Percentiles rank a stretch among this genome's conserved stretches.
These are phyloP conservation scores for Venusia cambrica DNA, from an alignment of 2,888 invertebrate species.

Conservation along the genomic window DNA sequence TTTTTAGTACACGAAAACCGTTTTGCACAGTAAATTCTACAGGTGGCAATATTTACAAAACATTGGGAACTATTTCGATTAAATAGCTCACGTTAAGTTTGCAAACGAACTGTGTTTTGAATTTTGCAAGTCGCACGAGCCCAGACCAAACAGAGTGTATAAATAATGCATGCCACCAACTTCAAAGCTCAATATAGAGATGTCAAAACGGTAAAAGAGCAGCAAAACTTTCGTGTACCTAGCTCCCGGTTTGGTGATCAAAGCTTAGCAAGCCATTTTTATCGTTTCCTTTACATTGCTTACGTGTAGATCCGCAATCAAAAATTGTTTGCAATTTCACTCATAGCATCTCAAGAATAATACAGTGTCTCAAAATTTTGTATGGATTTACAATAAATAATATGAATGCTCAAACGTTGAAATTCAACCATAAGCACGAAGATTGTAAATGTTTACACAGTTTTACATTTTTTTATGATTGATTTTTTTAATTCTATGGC, in stretches of 20 bases:
- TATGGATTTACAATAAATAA: no score
- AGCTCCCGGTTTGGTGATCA: constrained; percentile 46
- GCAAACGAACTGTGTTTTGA: constrained; percentile 23
- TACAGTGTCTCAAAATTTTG: no score
- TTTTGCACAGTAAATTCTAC: no score
- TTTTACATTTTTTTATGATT: no score
- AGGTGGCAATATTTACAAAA: no score
- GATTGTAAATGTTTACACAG: no score
- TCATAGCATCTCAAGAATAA: no score
- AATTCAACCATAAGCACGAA: no score
- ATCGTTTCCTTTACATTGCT: constrained; percentile 20
- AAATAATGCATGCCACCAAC: constrained; percentile 45
- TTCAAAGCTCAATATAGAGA: constrained; percentile 55
- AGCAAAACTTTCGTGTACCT: constrained; percentile 54
- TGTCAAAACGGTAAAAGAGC: constrained; percentile 57
- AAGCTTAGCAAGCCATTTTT: constrained; percentile 44
- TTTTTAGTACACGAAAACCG: no score
- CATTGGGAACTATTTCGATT: constrained; percentile 4
- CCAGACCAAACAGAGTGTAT: constrained; percentile 33
- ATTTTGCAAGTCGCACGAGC: constrained; percentile 21
- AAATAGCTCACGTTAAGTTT: constrained; percentile 3
- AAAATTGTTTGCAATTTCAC: constrained; percentile 2
- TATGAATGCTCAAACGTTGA: no score
- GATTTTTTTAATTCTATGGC: no score
- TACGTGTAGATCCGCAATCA: constrained; percentile 6